Conservation (phyloP, 2,888 invertebrate species). For the Philopedon plagiatum region DNA sequence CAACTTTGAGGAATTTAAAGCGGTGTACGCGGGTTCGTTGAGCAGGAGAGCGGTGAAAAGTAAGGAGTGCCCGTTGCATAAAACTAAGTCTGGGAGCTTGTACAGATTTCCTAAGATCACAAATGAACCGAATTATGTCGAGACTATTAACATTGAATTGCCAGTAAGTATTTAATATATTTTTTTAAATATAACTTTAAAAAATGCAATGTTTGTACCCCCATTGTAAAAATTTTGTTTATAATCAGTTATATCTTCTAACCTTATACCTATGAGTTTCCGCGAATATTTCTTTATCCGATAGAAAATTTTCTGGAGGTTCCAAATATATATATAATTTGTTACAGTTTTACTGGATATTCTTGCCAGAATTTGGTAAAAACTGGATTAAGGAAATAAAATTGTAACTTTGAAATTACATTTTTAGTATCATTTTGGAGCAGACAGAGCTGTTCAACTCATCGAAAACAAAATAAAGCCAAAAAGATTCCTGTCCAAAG, state of each 20-base stretch:
- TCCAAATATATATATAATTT: too few species aligned
- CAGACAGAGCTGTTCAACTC: conserved; percentile 40
- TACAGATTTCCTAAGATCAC: conserved; percentile 22
- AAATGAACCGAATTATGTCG: conserved; percentile 30
- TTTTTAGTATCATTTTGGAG: conserved; percentile 36
- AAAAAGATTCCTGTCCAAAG: conserved; percentile 27
- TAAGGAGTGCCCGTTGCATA: neutral
- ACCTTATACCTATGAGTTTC: too few species aligned
- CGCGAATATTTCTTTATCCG: too few species aligned
- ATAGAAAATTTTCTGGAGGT: too few species aligned
- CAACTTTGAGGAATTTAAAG: conserved; percentile 43
- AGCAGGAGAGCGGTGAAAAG: neutral
- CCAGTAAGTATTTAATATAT: conserved; percentile 42
- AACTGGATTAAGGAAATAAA: too few species aligned
- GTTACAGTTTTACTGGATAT: too few species aligned
- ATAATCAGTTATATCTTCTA: too few species aligned
- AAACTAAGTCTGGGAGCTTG: conserved; percentile 36
- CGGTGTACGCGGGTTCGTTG: conserved; percentile 16
- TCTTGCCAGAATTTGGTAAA: too few species aligned
- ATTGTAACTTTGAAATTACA: neutral
- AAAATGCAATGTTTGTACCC: too few species aligned
- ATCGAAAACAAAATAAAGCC: conserved; percentile 40
- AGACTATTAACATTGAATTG: conserved; percentile 38
- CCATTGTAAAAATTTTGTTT: too few species aligned
- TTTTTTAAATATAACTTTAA: too few species aligned